Base-by-base conservation (phyloP, 1,140 invertebrate genomes). In the Episyrphus balteatus region DNA sequence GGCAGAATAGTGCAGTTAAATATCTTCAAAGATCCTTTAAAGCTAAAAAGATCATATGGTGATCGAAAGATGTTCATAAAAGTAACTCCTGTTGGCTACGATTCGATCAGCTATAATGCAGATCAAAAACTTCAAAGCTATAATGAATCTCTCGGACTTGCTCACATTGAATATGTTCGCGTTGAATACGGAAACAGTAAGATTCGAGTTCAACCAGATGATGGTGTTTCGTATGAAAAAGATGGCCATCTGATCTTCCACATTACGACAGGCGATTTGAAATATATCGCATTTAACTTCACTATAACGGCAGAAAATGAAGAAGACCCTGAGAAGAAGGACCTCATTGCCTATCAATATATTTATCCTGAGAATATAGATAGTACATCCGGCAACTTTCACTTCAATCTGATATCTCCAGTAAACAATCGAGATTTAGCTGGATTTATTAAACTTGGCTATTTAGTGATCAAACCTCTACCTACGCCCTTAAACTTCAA, bases 291-390 rank as follows among this genome's bases (percentile, higher is more conserved):
- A 62, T 79, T 76, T 61, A 70, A 78, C 41, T 79, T 76, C 52
- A 70, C 63, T 44, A 69, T 73, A 48, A 72, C 71, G 54, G 71
- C 70, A 48, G 66, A 68, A 56, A n/a, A n/a, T 1, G 64, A 62
- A 48, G 56, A 64, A 45, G 71, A 70, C 49, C 72, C 73, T 59
- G 79, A 84, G 49, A 78, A 80, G 51, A 81, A 82, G 40, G 74
- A 74, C 78, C 84, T 87, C 69, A 74, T 92, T 44, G 91, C 88
- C 2, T 92, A 86, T 62, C 85, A 84, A 63, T 88, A 92, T 70
- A 75, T 93, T 47, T 51, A 74, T 41, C 72, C 73, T 18, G 72
- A 73, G 51, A 62, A 70, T 59, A 62, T 82, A 50, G 78, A 82
- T 54, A 71, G 79, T 14, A 87, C 85, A 43, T 78, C 83, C 59